A percentile compares a stretch with the other conserved stretches of the same genome.
Evolutionary conservation across 2,113 vertebrate species (phyloP).

Genomic region (Tupaia chinensis): DNA sequence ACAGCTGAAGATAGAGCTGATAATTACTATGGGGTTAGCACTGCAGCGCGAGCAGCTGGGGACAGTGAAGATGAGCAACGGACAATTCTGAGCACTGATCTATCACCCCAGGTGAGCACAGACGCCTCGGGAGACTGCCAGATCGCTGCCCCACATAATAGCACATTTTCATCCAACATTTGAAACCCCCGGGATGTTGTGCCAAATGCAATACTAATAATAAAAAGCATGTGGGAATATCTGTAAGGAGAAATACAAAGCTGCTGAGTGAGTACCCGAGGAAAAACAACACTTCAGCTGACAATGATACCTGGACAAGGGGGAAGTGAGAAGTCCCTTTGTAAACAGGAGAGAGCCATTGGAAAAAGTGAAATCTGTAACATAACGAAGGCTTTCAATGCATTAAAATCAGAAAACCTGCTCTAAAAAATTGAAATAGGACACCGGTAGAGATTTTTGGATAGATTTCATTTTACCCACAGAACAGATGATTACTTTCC

Average conservation of each 20-base stretch:
- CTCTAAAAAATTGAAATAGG: slow-evolving; percentile 26
- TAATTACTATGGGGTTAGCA: slow-evolving; percentile 56
- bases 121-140: not conserved
- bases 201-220: not conserved
- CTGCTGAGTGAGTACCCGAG: not conserved
- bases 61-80: not conserved
- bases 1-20: not conserved
- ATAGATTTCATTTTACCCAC: slow-evolving; percentile 45
- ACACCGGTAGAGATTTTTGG: not conserved
- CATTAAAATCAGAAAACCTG: slow-evolving; percentile 43
- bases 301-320: not conserved
- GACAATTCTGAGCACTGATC: slow-evolving; percentile 63
- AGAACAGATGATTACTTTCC: slow-evolving; percentile 56
- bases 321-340: not conserved
- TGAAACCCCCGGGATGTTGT: not conserved
- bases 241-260: slow-evolving; percentile 29
- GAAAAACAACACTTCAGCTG: slow-evolving; percentile 24
- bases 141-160: not conserved
- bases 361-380: not conserved
- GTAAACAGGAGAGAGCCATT: not conserved
- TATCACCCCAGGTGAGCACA: slow-evolving; percentile 60
- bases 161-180: slow-evolving; percentile 32
- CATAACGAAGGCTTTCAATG: not conserved
- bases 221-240: not conserved
- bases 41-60: not conserved